Conservation (phyloP, 2,797 vertebrate genomes). For the Falco berigora region DNA sequence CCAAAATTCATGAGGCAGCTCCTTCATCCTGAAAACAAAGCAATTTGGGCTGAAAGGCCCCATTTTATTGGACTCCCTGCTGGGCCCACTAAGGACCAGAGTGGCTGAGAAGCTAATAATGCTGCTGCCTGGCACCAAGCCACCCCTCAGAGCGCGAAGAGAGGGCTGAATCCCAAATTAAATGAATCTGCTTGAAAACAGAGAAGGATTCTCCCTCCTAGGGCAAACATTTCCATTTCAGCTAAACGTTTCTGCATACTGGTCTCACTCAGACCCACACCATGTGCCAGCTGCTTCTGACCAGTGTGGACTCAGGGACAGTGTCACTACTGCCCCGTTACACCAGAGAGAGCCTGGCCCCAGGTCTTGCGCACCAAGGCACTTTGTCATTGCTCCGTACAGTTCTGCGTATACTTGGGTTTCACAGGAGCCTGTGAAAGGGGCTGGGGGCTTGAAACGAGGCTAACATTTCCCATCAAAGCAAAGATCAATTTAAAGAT, state of each 20-base stretch:
- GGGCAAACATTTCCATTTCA: background rate
- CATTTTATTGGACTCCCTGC: background rate
- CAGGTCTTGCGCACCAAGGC: fast-evolving
- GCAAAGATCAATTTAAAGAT: background rate
- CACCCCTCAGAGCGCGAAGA: background rate
- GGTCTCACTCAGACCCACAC: background rate
- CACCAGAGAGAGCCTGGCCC: background rate
- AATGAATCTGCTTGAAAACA: background rate
- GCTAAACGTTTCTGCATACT: background rate
- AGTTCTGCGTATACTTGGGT: background rate
- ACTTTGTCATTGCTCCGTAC: background rate
- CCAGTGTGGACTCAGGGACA: background rate
- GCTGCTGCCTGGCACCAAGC: background rate
- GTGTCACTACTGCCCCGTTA: background rate
- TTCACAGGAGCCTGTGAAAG: background rate
- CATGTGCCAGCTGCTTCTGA: background rate
- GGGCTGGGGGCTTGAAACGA: background rate
- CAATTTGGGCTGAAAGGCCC: background rate
- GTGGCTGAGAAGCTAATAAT: background rate
- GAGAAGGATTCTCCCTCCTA: background rate
- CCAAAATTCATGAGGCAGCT: background rate
- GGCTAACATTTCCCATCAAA: background rate
- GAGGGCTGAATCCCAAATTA: background rate
- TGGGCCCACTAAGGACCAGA: background rate
- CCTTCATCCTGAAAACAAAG: background rate